Base-by-base conservation (phyloP, 2,888 invertebrate species). In the Agonopterix alstromeriana region DNA sequence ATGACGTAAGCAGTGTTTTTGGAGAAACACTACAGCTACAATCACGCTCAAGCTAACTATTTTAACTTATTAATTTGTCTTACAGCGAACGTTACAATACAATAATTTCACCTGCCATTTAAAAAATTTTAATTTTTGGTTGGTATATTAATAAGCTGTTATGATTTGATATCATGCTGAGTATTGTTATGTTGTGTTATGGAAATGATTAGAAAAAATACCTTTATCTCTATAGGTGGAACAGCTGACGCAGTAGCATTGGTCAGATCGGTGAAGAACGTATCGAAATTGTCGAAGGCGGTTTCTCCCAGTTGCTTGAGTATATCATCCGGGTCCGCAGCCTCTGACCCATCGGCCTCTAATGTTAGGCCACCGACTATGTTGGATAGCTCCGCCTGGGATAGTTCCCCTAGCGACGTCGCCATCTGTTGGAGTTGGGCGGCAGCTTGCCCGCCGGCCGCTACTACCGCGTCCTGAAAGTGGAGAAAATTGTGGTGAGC, bases 281-380 rank as follows among this genome's bases (percentile, higher is more conserved):
- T 94, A 70, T 97, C 97, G 61, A 97, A 92, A 77, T 91, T 91
- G 57, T 97, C 96, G 69, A 97, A 96, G 52, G 95, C 93, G 48
- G 95, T 93, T 65, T 96, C 96, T 36, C 94, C 94, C 42, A 95
- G 86, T 74, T 95, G 95, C 63, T 94, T 94, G 67, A 95, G 92
- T 53, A 95, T 92, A 63, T 95, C 95, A 58, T 95, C 95, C 46
- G 93, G 93, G 70, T 94, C 94, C 47, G 77, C 77, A 0, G 82
- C 77, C 46, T 83, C 84, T 1, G 79, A 74, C 38, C 77, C 79
- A 58, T 83, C 81, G 2, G 73, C 63, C 51, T 90, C 89, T 8
- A 90, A 74, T 35, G 92, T 91, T 43, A 93, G 80, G 0, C 90
- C 90, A 3, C 91, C 87, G 41, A 93, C 93, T 54, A 94, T 90